Conservation (phyloP, 2,113 vertebrate genomes). For the Pseudorectes ferrugineus region DNA sequence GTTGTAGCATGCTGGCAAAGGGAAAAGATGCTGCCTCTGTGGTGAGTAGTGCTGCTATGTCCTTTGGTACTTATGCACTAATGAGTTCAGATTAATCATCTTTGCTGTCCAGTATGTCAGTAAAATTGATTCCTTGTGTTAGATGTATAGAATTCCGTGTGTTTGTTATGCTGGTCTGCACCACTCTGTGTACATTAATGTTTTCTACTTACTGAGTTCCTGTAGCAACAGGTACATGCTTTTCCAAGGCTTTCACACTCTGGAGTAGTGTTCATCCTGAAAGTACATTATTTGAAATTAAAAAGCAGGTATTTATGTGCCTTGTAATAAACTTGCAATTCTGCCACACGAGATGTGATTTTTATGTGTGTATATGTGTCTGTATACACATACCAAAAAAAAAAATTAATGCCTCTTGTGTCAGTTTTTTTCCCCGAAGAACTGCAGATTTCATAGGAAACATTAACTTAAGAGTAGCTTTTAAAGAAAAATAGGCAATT, state of each 20-base stretch:
- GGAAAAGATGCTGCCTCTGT: neutral
- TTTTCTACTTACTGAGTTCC: neutral
- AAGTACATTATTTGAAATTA: neutral
- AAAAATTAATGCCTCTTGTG: neutral
- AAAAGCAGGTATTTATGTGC: neutral
- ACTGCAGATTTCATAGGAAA: neutral
- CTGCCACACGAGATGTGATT: neutral
- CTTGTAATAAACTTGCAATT: neutral
- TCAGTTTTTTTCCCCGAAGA: neutral
- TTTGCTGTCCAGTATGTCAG: neutral
- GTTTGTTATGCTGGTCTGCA: neutral
- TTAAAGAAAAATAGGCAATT: neutral
- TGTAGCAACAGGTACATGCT: neutral
- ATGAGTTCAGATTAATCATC: neutral
- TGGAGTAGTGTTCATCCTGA: conserved; percentile 28
- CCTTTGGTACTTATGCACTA: neutral
- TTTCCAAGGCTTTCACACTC: neutral
- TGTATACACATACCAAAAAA: neutral
- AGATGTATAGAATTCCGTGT: neutral
- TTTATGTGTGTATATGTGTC: neutral
- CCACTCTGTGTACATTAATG: neutral
- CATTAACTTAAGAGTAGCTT: neutral
- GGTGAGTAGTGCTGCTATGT: neutral
- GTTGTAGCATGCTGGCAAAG: neutral
- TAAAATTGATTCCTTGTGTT: neutral